Conservation (phyloP, 2,888 invertebrate genomes). For the Anticlea derivata region DNA sequence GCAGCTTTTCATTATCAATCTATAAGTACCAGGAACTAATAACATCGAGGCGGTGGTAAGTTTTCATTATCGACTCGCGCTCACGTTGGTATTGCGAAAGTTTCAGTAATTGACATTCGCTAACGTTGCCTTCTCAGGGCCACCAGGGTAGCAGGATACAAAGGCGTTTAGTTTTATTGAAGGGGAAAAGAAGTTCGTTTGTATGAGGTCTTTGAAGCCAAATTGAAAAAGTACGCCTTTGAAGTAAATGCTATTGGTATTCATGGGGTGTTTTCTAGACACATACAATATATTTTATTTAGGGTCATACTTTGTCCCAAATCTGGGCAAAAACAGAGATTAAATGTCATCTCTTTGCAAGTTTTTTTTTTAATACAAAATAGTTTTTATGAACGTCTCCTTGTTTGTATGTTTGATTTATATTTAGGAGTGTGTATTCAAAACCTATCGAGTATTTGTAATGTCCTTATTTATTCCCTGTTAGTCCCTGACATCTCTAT, state of each 20-base stretch:
- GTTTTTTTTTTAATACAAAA: no score
- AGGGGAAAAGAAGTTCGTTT: constrained; percentile 21
- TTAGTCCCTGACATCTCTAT: no score
- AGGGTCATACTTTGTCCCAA: not conserved
- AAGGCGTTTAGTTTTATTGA: constrained; percentile 24
- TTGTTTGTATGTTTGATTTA: no score
- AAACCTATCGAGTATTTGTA: no score
- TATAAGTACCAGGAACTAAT: constrained; percentile 49
- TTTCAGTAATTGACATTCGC: constrained; percentile 65
- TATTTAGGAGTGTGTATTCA: no score
- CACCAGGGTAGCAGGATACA: constrained; percentile 39
- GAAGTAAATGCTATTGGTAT: not conserved
- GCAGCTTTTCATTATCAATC: not conserved
- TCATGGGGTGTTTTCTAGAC: not conserved
- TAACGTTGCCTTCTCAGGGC: constrained; percentile 27
- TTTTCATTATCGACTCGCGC: constrained; percentile 53
- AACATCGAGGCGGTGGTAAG: constrained; percentile 43
- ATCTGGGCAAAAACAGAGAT: not conserved
- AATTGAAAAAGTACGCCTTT: constrained; percentile 16
- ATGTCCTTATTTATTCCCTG: no score
- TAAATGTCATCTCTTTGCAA: no score
- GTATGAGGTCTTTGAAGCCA: constrained; percentile 10
- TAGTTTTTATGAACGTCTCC: no score
- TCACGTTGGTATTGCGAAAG: constrained; percentile 55
- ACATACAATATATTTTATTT: not conserved